These are phyloP conservation scores for Falco cherrug DNA, from an alignment of 2,797 vertebrate species.

Conservation along the genomic window DNA sequence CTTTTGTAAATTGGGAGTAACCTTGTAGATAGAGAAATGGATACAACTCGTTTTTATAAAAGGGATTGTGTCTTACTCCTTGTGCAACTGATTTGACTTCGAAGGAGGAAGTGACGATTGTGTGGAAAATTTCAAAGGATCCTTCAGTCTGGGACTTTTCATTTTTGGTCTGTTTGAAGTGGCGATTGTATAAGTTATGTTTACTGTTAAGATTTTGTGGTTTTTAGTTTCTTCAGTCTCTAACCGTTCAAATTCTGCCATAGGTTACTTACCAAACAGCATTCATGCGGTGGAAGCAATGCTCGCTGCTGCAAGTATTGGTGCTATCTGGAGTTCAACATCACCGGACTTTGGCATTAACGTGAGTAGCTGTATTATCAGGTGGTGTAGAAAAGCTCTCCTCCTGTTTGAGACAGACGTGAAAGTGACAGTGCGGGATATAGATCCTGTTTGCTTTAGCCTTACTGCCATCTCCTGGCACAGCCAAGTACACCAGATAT, in stretches of 20 bases:
- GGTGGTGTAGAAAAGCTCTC: accelerated
- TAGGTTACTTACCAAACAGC: conserved; percentile 93
- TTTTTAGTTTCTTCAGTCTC: background rate
- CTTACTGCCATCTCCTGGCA: conserved; percentile 41
- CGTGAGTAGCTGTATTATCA: conserved; percentile 74
- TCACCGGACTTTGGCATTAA: conserved; percentile 97
- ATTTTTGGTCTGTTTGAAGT: background rate
- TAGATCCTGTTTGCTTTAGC: background rate
- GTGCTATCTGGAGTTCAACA: conserved; percentile 96
- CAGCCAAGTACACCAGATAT: accelerated
- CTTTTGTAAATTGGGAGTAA: background rate
- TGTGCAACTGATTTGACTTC: background rate
- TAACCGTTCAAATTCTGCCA: background rate
- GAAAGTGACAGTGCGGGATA: background rate
- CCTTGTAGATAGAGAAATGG: accelerated
- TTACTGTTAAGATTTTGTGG: background rate
- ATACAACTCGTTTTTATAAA: background rate
- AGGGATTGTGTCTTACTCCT: background rate
- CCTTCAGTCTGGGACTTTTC: background rate
- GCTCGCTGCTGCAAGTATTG: conserved; percentile 91
- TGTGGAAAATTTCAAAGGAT: background rate
- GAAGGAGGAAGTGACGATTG: accelerated
- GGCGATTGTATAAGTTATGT: accelerated
- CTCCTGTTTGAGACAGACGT: accelerated
- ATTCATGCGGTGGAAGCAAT: conserved; percentile 91